Evolutionary conservation across 2,888 invertebrate species (phyloP).

Genomic region (Lepidocyrtinus sp.): DNA sequence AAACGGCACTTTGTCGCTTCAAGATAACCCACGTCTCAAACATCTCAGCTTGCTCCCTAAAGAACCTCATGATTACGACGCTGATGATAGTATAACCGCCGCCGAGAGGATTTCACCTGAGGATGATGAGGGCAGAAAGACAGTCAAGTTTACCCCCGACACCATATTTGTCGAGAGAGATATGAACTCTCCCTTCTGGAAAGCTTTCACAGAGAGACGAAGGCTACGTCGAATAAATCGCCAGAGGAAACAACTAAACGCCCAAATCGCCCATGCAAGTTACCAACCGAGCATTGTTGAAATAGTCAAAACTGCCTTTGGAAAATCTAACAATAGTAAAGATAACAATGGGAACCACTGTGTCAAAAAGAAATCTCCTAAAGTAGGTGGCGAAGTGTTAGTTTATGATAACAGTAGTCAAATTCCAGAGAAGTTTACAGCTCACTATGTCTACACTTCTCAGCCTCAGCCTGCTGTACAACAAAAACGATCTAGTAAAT

Average conservation of each 20-base stretch:
- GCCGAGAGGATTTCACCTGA: not conserved
- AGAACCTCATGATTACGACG: slow-evolving; percentile 47
- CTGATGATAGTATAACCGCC: not conserved
- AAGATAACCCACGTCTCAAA: slow-evolving; percentile 17
- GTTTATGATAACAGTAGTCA: slow-evolving; percentile 53
- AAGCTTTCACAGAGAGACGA: slow-evolving; percentile 51
- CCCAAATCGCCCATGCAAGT: slow-evolving; percentile 33
- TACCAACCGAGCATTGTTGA: slow-evolving; percentile 49
- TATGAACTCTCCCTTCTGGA: slow-evolving; percentile 63
- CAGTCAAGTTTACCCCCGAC: slow-evolving; percentile 59
- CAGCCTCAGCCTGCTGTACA: not conserved
- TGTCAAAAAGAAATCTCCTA: not conserved
- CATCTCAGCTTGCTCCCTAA: slow-evolving; percentile 16
- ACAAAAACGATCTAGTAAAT: slow-evolving; percentile 25
- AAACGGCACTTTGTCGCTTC: not conserved
- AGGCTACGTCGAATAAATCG: slow-evolving; percentile 36
- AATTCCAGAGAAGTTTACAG: slow-evolving; percentile 35
- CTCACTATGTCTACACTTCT: slow-evolving; percentile 39
- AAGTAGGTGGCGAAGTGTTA: slow-evolving; percentile 31
- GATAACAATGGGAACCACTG: slow-evolving; percentile 43
- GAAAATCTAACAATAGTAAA: slow-evolving; percentile 8
- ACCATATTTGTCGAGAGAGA: slow-evolving; percentile 64
- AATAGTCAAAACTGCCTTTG: slow-evolving; percentile 39
- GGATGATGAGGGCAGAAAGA: slow-evolving; percentile 43
- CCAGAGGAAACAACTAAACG: slow-evolving; percentile 45